Conservation (phyloP, 2,888 invertebrate species). For the Amaurobius ferox region DNA sequence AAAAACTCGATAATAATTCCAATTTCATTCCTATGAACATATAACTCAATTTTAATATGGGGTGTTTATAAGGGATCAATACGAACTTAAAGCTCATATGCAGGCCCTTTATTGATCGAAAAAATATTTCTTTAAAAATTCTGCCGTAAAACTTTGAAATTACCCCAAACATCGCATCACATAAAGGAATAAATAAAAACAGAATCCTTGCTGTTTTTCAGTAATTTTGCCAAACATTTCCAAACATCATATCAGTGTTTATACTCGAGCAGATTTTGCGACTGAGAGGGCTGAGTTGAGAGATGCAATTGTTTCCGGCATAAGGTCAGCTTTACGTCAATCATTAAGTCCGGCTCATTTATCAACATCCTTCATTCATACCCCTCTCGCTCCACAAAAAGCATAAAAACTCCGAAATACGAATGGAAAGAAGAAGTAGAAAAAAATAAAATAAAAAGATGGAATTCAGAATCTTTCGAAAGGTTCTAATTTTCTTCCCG, state of each 20-base stretch:
- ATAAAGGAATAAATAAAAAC: no score
- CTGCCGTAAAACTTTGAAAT: no score
- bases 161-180: no score
- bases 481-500: slow-evolving; percentile 70
- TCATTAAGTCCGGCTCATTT: slow-evolving; percentile 65
- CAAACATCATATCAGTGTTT: slow-evolving; percentile 46
- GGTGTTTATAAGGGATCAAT: no score
- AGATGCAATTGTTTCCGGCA: slow-evolving; percentile 59
- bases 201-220: no score
- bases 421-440: slow-evolving; percentile 29
- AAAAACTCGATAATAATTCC: no score
- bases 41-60: no score
- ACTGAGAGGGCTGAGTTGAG: background rate
- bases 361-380: slow-evolving; percentile 56
- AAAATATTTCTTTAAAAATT: no score
- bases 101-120: no score
- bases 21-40: no score
- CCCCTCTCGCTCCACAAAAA: slow-evolving; percentile 4
- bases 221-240: slow-evolving; percentile 26
- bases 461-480: slow-evolving; percentile 29
- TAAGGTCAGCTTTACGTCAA: slow-evolving; percentile 61
- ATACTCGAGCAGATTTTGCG: slow-evolving; percentile 41
- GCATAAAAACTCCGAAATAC: slow-evolving; percentile 6
- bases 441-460: slow-evolving; percentile 10
- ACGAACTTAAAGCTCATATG: no score